Evolutionary conservation across 1,140 invertebrate genomes (phyloP), one percentile per base, ranked within the genome.

Genomic region (Drosophila insularis): DNA sequence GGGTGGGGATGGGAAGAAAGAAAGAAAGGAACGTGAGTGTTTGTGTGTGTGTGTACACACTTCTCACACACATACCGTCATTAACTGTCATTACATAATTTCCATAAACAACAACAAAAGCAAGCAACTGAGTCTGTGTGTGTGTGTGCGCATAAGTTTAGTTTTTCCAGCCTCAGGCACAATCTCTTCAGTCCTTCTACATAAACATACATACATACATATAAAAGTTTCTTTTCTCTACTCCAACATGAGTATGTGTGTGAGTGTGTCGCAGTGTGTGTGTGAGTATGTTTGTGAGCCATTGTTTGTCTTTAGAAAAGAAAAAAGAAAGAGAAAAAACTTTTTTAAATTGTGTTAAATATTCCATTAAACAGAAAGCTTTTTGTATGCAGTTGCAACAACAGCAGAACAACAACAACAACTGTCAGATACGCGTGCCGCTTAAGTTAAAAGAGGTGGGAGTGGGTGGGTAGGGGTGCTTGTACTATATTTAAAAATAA

Each of bases 291-390:
- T 80, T 77, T 77, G 54, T 67, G 75, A 82, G 82, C 77, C 79
- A 82, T 76, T 87, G 82, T 87, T 87, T 89, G 76, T 87, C 82
- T 89, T 87, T 84, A 54, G 69, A 71, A 84, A 84, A 69, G 61
- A 76, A 76, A 46, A 46, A 58, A 23, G 10, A 77, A 76, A 50
- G 43, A 50, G 43, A 19, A 50, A 4, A 50, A 50, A 50, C n/a
- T 69, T 89, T 87, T 87, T 73, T 89, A 87, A 87, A 87, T 87
- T 87, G 85, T 89, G 80, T 87, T 87, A 89, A 89, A 89, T 87
- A 87, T 87, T 87, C 84, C 84, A 87, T 87, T 87, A 87, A 87
- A 89, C 85, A 89, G 74, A 87, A 87, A 87, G 84, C 85, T 87
- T 87, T 78, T 78, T 78, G 64, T 78, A 73, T 78, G 76, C 75